phyloP scores from a whole-genome alignment of 2,113 vertebrate genomes.

The Daubentonia madagascariensis region DNA sequence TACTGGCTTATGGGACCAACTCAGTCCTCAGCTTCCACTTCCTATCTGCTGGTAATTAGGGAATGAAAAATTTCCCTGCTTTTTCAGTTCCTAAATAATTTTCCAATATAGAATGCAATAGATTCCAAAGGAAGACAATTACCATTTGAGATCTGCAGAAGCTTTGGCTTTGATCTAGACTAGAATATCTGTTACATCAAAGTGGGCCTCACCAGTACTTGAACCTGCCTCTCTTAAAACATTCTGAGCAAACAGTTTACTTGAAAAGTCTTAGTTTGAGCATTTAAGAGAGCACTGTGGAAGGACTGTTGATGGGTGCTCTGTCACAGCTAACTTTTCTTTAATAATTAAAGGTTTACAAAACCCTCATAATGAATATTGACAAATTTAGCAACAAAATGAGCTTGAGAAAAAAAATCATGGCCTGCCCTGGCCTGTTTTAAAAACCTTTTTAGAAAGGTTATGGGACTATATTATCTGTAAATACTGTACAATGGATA shows the following conservation, averaged over 20 bases:
- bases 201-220: neutral
- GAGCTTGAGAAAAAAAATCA: neutral
- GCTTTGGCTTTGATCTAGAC: neutral
- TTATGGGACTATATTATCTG: neutral
- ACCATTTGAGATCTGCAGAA: neutral
- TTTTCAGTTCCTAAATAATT: neutral
- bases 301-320: neutral
- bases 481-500: neutral
- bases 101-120: neutral
- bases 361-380: neutral
- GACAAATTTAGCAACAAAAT: constrained; percentile 3
- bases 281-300: neutral
- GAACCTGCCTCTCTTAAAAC: neutral
- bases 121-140: neutral
- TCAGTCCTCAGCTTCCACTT: neutral
- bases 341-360: constrained; percentile 11
- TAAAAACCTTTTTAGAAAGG: neutral
- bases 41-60: neutral
- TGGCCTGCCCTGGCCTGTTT: neutral
- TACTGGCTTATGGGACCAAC: neutral
- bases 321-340: neutral
- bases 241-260: neutral
- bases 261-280: constrained; percentile 30
- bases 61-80: neutral
- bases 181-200: neutral